Base-by-base conservation (phyloP, 1,140 invertebrate genomes). In the Lucilia cuprina region DNA sequence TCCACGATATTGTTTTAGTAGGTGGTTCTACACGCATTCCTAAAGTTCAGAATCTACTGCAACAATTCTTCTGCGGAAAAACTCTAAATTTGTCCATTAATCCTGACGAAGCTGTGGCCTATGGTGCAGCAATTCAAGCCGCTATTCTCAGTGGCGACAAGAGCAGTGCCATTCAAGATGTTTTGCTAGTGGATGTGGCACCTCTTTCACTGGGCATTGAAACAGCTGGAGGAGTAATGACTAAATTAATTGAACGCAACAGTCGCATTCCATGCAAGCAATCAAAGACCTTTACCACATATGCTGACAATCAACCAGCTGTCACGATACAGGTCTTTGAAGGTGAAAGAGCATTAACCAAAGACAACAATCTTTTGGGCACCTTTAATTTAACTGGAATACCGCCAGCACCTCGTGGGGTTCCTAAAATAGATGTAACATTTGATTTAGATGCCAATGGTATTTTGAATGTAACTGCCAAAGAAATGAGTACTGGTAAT, bases 361-460 rank as follows among this genome's bases (percentile, higher is more conserved):
- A 93, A 87, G 94, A 96, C 87, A 96, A 96, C 91, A 95, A 96
- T 88, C 87, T 95, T 2, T 90, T 97, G 55, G 96, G 96, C 77
- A 95, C 94, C 84, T 96, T 97, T 87, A 94, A 96, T 86, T 91
- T 97, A 74, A 94, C 94, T 0, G 96, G 96, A 12, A 96, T 97
- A 85, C 95, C 96, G 8, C 95, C 96, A 41, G 96, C 96, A 21
- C 96, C 96, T 0, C 92, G 96, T 21, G 96, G 96, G 41, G 94
- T 96, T 0, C 94, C 95, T 1, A 94, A 97, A 89, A 96, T 97
- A 85, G 93, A 94, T 86, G 94, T 95, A 17, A 92, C 92, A 47
- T 94, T 94, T 86, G 93, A 94, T 86, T 86, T 94, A 84, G 93
- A 94, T 86, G 93, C 93, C n/a, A 94, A 94, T 85, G 94, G 93